Conservation (phyloP, 2,888 invertebrate genomes). For the Patella pellucida region DNA sequence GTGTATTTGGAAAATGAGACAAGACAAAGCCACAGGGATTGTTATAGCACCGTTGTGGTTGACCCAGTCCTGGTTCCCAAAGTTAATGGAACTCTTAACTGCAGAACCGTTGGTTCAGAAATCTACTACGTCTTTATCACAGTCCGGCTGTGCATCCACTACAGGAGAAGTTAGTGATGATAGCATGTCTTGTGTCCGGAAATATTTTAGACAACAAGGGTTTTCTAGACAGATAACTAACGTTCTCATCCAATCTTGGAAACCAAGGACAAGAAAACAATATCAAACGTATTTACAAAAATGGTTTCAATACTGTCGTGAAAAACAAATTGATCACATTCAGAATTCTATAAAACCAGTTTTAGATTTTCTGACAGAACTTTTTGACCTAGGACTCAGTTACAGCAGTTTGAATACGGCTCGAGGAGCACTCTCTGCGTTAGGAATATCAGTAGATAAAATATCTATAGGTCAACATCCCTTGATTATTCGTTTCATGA, state of each 20-base stretch:
- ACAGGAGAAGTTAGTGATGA: constrained; percentile 10
- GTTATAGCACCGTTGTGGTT: constrained; percentile 29
- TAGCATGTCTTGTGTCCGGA: constrained; percentile 29
- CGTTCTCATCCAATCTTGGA: constrained; percentile 19
- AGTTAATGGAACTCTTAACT: constrained; percentile 15
- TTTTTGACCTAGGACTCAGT: no score
- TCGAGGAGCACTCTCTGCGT: no score
- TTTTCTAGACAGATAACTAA: constrained; percentile 24
- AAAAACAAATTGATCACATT: no score
- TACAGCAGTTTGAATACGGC: no score
- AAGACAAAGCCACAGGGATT: constrained; percentile 26
- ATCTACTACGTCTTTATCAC: constrained; percentile 11
- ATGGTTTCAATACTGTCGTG: no score
- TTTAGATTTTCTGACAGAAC: no score
- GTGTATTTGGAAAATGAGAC: constrained; percentile 22
- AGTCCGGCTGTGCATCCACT: constrained; percentile 16
- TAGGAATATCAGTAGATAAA: no score
- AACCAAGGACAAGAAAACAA: no score
- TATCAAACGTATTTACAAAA: no score
- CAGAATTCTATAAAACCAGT: no score
- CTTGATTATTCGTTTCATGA: no score
- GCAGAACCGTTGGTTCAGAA: constrained; percentile 14
- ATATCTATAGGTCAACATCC: no score
- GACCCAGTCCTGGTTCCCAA: constrained; percentile 29
- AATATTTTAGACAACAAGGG: constrained; percentile 25